phyloP scores from a whole-genome alignment of 2,113 vertebrate species.

The Ardeotis arabs region DNA sequence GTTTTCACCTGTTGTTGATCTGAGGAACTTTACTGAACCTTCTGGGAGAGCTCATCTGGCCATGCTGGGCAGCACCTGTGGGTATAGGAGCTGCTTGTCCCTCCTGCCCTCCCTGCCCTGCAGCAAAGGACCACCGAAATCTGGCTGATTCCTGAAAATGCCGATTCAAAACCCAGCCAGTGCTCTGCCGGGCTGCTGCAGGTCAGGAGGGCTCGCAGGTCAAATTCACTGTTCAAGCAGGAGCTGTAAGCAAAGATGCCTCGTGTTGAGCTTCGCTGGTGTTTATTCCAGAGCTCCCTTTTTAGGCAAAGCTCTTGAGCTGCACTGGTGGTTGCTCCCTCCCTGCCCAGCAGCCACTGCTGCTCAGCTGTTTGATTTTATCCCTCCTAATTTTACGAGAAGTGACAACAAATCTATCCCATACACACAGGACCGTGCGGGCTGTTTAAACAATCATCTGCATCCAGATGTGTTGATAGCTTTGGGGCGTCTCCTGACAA shows the following conservation, averaged over 20 bases:
- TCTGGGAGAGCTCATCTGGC: neutral
- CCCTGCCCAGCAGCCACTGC: neutral
- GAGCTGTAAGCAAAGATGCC: neutral
- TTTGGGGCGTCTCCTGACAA: slow-evolving; percentile 32
- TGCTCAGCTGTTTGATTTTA: slow-evolving; percentile 25
- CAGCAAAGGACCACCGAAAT: neutral
- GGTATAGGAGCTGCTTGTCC: neutral
- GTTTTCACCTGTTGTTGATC: neutral
- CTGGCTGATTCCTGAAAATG: neutral
- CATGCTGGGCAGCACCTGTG: neutral
- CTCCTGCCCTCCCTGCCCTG: neutral
- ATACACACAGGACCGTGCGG: neutral
- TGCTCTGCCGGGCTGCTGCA: fast-evolving
- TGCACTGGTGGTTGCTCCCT: neutral
- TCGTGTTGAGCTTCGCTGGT: neutral
- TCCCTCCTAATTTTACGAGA: slow-evolving; percentile 24
- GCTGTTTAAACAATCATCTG: neutral
- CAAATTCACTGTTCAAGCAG: neutral
- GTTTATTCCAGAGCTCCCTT: neutral
- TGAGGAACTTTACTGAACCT: neutral
- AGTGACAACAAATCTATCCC: slow-evolving; percentile 21
- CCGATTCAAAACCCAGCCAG: neutral
- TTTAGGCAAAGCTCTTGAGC: neutral
- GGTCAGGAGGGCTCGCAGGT: neutral
- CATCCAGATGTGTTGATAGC: slow-evolving; percentile 19